Evolutionary conservation across 2,888 invertebrate genomes (phyloP).

Genomic region (Proisotoma minuta): DNA sequence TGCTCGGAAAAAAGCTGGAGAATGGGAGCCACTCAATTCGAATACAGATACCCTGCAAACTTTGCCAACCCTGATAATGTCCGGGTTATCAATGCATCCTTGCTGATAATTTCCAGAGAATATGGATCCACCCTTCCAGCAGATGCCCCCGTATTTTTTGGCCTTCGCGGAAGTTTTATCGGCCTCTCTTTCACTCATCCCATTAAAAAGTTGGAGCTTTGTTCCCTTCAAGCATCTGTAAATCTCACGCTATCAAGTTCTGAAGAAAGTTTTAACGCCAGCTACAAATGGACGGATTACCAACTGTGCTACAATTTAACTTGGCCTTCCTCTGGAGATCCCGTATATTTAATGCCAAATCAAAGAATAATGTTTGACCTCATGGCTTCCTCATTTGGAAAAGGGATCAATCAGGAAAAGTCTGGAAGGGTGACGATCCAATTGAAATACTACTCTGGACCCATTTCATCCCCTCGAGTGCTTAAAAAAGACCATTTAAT

Average conservation of each 20-base stretch:
- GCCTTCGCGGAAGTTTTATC: conserved; percentile 29
- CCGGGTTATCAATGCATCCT: conserved; percentile 44
- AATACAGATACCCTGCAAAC: conserved; percentile 82
- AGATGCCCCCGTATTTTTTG: conserved; percentile 32
- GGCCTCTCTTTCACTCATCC: conserved; percentile 24
- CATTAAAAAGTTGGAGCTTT: conserved; percentile 41
- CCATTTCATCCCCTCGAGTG: conserved; percentile 3
- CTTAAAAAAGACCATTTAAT: conserved; percentile 38
- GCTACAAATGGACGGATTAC: conserved; percentile 35
- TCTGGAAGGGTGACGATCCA: conserved; percentile 29
- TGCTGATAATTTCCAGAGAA: conserved; percentile 32
- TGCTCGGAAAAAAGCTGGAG: conserved; percentile 63
- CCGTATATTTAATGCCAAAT: conserved; percentile 57
- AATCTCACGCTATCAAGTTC: conserved; percentile 36
- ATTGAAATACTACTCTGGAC: conserved; percentile 21
- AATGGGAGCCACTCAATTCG: conserved; percentile 81
- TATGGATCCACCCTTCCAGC: conserved; percentile 14
- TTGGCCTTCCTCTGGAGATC: conserved; percentile 57
- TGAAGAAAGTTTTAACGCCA: conserved; percentile 27
- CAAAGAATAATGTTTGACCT: conserved; percentile 47
- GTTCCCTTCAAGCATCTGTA: conserved; percentile 36
- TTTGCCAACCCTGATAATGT: conserved; percentile 81
- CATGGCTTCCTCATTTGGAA: conserved; percentile 28
- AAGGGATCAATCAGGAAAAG: conserved; percentile 31
- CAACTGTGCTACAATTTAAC: conserved; percentile 50